phyloP scores from a whole-genome alignment of 1,140 invertebrate genomes.

The Drosophila elegans region DNA sequence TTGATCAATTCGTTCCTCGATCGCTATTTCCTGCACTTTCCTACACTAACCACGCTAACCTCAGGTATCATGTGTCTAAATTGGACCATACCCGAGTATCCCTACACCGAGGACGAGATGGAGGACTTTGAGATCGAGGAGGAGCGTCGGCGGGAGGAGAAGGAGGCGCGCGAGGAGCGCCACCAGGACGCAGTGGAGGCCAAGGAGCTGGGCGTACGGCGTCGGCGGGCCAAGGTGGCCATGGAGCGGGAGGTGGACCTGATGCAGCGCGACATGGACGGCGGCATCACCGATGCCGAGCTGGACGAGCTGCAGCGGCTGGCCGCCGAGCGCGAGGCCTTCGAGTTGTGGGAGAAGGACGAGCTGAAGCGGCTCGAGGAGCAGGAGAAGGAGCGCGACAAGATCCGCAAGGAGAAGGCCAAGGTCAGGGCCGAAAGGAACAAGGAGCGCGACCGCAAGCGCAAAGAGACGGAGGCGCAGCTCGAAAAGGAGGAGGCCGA shows the following conservation, averaged over 20 bases:
- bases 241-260: slow-evolving; percentile 65
- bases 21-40: not conserved
- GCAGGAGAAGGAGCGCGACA: slow-evolving; percentile 50
- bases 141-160: slow-evolving; percentile 51
- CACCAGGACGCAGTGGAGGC: slow-evolving; percentile 49
- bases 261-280: slow-evolving; percentile 66
- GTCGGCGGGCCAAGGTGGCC: slow-evolving; percentile 58
- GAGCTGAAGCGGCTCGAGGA: slow-evolving; percentile 57
- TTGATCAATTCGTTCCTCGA: not conserved
- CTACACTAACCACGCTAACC: not conserved
- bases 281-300: slow-evolving; percentile 48
- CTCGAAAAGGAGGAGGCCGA: slow-evolving; percentile 48
- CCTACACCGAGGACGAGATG: slow-evolving; percentile 65
- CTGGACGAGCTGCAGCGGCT: slow-evolving; percentile 46
- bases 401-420: slow-evolving; percentile 43
- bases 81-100: slow-evolving; percentile 52
- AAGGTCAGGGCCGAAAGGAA: slow-evolving; percentile 29
- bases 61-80: slow-evolving; percentile 7
- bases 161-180: slow-evolving; percentile 43
- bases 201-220: slow-evolving; percentile 51
- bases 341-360: slow-evolving; percentile 58
- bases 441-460: slow-evolving; percentile 22
- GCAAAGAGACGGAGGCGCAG: slow-evolving; percentile 25
- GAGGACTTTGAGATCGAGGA: slow-evolving; percentile 55
- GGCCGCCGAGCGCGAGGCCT: slow-evolving; percentile 50